These are phyloP conservation scores for Rhagologus leucostigma DNA, from an alignment of 2,113 vertebrate genomes.

Conservation along the genomic window DNA sequence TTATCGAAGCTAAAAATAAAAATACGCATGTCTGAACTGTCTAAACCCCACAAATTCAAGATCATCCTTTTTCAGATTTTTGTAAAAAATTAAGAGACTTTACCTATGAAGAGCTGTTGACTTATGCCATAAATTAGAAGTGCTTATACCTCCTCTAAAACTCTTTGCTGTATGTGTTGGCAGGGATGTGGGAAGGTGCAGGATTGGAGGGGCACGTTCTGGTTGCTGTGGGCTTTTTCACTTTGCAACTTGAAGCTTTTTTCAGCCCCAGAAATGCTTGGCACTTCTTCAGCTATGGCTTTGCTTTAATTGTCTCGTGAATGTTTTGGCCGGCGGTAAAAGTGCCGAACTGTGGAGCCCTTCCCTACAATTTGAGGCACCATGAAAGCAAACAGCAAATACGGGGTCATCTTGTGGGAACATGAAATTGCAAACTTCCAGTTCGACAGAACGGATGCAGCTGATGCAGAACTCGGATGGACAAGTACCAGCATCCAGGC, in stretches of 20 bases:
- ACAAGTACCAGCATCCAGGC: not conserved
- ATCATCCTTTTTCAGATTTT: not conserved
- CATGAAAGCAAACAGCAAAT: not conserved
- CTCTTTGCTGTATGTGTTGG: not conserved
- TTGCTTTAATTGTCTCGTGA: not conserved
- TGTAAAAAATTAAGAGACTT: not conserved
- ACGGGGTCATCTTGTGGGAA: not conserved
- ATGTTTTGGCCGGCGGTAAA: not conserved
- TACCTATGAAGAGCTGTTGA: not conserved
- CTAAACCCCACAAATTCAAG: not conserved
- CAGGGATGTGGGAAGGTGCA: conserved; percentile 30
- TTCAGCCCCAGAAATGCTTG: not conserved
- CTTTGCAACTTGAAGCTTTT: not conserved
- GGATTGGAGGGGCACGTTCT: not conserved
- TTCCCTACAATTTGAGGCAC: not conserved
- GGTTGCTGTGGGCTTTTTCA: not conserved
- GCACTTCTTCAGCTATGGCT: not conserved
- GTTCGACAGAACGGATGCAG: not conserved
- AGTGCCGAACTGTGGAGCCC: not conserved
- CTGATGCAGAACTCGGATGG: not conserved
- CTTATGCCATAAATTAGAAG: not conserved
- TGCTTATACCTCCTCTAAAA: not conserved
- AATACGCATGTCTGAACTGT: not conserved
- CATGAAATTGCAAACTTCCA: not conserved
- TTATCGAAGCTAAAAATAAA: not conserved